Percentiles rank a stretch among this genome's conserved stretches.
Evolutionary conservation across 2,888 invertebrate genomes (phyloP).

Genomic region (Nomada fucata): DNA sequence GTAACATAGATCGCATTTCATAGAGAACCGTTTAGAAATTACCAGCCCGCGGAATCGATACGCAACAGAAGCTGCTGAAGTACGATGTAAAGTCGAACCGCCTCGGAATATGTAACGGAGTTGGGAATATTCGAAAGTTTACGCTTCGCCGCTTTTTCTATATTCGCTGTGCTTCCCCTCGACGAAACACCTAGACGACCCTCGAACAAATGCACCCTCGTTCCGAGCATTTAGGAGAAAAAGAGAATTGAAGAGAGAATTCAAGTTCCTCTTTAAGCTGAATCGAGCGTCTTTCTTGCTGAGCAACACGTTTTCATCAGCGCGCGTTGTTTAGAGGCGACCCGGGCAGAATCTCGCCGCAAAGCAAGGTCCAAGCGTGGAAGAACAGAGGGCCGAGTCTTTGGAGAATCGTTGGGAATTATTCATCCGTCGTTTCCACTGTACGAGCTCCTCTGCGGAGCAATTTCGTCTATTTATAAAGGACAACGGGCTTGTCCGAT

Average conservation of each 20-base stretch:
- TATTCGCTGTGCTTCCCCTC: neutral
- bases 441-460: slow-evolving; percentile 28
- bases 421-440: slow-evolving; percentile 46
- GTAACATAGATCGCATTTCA: slow-evolving; percentile 26
- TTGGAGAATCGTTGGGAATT: slow-evolving; percentile 42
- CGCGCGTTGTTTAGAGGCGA: slow-evolving; percentile 23
- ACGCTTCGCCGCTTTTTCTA: neutral
- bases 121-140: neutral
- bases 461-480: slow-evolving; percentile 59
- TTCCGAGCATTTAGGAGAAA: slow-evolving; percentile 9
- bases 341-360: slow-evolving; percentile 23
- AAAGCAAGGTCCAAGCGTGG: slow-evolving; percentile 27
- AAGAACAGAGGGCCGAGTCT: slow-evolving; percentile 18
- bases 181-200: neutral
- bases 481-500: slow-evolving; percentile 39
- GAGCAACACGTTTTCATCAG: slow-evolving; percentile 27
- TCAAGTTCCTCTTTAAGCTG: neutral
- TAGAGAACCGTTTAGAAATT: slow-evolving; percentile 49
- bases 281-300: neutral
- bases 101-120: neutral
- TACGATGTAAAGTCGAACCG: neutral
- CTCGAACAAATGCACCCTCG: neutral
- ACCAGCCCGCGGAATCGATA: slow-evolving; percentile 13
- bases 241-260: slow-evolving; percentile 1
- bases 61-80: neutral